Base-by-base conservation (phyloP, 2,113 vertebrate genomes). In the Motacilla tschutschensis region DNA sequence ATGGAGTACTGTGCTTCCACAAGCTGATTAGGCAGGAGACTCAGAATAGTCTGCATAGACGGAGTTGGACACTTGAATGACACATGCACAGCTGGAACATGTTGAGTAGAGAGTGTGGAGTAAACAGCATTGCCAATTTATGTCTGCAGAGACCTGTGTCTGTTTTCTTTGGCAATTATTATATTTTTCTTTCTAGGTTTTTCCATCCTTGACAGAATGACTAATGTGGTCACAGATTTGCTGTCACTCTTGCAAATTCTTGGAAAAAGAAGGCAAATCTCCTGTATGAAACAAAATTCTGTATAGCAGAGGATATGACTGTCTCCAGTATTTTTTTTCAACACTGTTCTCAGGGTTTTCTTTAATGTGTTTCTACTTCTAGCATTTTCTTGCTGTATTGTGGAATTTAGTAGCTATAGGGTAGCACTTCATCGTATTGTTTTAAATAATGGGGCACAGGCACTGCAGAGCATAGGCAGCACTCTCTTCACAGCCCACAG, bases 131-230 rank as follows among this genome's bases (percentile, higher is more conserved):
- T 57, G 50, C 28, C 51, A 76, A 47, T 91, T 92, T 94, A 65
- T 41, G 29, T 65, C 51, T 57, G 46, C 29, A 29, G 62, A 81
- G 40, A 20, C 43, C 25, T 57, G 41, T 51, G n/a, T 43, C 78
- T 44, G 70, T 65, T 95, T 78, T 80, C 46, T 78, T 85, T 46
- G 38, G 33, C 54, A 92, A 67, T 65, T 83, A 71, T 35, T 69
- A 46, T 79, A 77, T 92, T 79, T 90, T 85, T 78, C 26, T 86
- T 86, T 57, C 63, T 74, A 74, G 14, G 58, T 71, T 87, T 95
- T 88, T 85, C 77, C 15, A 31, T 82, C 50, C 48, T 67, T 85
- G 81, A 83, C 78, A 93, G 85, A 86, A 87, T 91, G 85, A 79
- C 50, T 90, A 87, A 88, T 58, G 24, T 71, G 24, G 44, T 62